phyloP scores from a whole-genome alignment of 2,888 invertebrate species.

The Scaptomyza cyrtandrae region DNA sequence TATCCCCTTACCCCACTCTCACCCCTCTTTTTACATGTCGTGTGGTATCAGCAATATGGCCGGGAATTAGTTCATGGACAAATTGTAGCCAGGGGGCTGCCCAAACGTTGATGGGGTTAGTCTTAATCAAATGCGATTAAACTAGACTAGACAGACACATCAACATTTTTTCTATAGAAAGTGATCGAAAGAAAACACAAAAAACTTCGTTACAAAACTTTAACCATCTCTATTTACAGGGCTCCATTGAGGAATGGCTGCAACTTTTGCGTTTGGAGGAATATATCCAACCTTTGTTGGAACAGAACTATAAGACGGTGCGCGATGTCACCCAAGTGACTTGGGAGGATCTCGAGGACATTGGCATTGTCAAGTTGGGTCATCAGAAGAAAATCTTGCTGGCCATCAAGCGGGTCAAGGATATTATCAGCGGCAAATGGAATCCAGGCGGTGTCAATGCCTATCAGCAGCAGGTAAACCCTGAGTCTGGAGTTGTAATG shows the following conservation, averaged over 20 bases:
- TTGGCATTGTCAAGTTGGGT: constrained; percentile 95
- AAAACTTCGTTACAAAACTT: too few relatives aligned
- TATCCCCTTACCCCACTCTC: neutral
- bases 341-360: constrained; percentile 99
- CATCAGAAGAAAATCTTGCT: constrained; percentile 99
- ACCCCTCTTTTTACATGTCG: neutral
- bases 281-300: constrained; percentile 94
- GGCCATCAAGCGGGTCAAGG: constrained; percentile 98
- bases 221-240: constrained; percentile 85
- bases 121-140: constrained; percentile 69
- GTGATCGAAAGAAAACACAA: too few relatives aligned
- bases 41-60: constrained; percentile 59
- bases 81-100: constrained; percentile 60
- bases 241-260: constrained; percentile 97
- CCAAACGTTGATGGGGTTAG: constrained; percentile 31
- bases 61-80: constrained; percentile 80
- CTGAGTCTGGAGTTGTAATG: neutral
- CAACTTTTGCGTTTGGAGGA: constrained; percentile 95
- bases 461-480: constrained; percentile 82
- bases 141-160: neutral
- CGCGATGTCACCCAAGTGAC: constrained; percentile 97
- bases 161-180: constrained; percentile 3
- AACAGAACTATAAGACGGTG: constrained; percentile 97
- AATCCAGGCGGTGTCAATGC: constrained; percentile 84
- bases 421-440: constrained; percentile 94